Base-by-base conservation (phyloP, 2,113 vertebrate genomes). In the Syrrhaptes paradoxus region DNA sequence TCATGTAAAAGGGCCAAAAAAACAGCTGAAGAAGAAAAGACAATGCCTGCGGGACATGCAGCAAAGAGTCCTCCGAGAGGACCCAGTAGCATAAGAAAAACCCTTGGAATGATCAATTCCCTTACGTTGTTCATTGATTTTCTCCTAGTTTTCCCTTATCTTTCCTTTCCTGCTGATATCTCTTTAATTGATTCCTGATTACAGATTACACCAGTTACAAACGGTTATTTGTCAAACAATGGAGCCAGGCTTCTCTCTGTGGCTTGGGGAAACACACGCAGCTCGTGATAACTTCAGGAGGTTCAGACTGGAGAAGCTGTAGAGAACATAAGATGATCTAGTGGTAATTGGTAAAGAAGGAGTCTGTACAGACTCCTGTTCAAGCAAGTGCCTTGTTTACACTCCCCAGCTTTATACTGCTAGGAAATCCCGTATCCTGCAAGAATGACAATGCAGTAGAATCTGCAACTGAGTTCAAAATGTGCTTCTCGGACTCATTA, bases 101-200 rank as follows among this genome's bases (percentile, higher is more conserved):
- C 71, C 79, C 84, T 93, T 84, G 61, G 82, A 90, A 85, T 93
- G 74, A 93, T 93, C 87, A 87, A 51, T 93, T 93, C 81, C 72
- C 90, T 85, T 89, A 74, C 78, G 86, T 74, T 92, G 93, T 96
- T 78, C 87, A 97, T 97, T 92, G 94, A 95, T 96, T 97, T 96
- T 88, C 70, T 68, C 76, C 79, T 90, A 38, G 46, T 95, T 94
- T 84, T 72, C 43, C 94, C 92, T 96, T 95, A 87, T 94, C 95
- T 89, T 93, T 89, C 65, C 58, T 95, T 95, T 81, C 80, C 94
- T 95, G 70, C 95, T 76, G 70, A 87, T 95, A 94, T 92, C 67
- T 76, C 75, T 93, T 90, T 97, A 92, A 97, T 93, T 97, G 96
- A 96, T 96, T 93, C 58, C 73, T 96, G 94, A 93, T 96, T 96